Percentiles rank a stretch among this genome's conserved stretches.
phyloP scores from a whole-genome alignment of 2,797 vertebrate genomes.

The Fratercula arctica region DNA sequence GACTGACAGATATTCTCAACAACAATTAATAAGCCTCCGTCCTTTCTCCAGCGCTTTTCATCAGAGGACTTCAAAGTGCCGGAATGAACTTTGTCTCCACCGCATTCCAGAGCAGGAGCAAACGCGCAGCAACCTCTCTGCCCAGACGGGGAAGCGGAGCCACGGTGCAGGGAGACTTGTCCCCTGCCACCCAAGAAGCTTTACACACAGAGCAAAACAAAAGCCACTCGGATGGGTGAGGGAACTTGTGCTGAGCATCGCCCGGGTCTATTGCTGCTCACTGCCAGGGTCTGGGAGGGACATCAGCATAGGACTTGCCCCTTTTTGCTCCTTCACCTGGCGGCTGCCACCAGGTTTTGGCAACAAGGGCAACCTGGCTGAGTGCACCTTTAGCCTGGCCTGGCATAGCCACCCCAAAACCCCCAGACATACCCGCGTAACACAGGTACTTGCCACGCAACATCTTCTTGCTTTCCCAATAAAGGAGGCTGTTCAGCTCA shows the following conservation, averaged over 20 bases:
- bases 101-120: not conserved
- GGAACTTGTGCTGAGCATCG: not conserved
- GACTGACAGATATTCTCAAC: conserved; percentile 38
- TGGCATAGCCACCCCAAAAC: accelerated
- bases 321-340: not conserved
- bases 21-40: conserved; percentile 45
- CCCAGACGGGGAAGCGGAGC: not conserved
- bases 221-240: not conserved
- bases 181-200: not conserved
- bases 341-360: not conserved
- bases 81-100: not conserved
- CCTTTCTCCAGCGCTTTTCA: not conserved
- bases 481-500: not conserved
- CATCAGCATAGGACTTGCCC: not conserved
- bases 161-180: accelerated
- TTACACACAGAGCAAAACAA: not conserved
- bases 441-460: not conserved
- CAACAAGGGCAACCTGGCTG: not conserved
- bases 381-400: not conserved
- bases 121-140: accelerated
- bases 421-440: accelerated
- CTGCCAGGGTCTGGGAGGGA: not conserved
- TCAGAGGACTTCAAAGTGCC: not conserved
- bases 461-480: not conserved
- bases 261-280: accelerated